Percentiles rank a stretch among this genome's conserved stretches.
Conservation (phyloP, 2,888 invertebrate species). For the Sarcophaga caerulescens region DNA sequence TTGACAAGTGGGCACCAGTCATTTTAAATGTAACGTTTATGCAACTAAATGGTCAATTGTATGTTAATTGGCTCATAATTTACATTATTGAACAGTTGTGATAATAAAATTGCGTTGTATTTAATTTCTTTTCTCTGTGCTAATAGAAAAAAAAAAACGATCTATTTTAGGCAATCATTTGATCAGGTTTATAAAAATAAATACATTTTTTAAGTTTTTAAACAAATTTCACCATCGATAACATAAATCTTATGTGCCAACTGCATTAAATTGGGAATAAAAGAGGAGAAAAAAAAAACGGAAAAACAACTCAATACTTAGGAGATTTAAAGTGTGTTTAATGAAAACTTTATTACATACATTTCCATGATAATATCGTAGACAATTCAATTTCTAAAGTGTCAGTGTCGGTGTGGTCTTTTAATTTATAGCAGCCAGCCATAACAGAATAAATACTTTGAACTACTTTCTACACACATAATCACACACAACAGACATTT, state of each 20-base stretch:
- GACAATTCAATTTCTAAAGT: conserved; percentile 7
- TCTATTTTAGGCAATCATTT: conserved; percentile 6
- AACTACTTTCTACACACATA: neutral
- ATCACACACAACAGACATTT: neutral
- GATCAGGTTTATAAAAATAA: neutral
- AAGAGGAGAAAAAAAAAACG: neutral
- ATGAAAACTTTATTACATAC: conserved; percentile 13
- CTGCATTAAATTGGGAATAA: conserved; percentile 13
- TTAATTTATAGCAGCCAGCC: conserved; percentile 23
- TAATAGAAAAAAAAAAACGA: no score
- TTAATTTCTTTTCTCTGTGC: no score
- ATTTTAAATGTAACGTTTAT: no score
- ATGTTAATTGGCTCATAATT: no score
- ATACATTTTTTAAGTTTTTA: no score
- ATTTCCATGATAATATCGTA: conserved; percentile 14
- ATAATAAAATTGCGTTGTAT: no score
- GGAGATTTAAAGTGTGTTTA: conserved; percentile 2
- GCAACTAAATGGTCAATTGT: no score
- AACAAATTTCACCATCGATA: conserved; percentile 8
- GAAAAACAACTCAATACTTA: neutral
- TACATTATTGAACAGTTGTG: no score
- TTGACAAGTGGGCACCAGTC: no score
- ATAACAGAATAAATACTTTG: conserved; percentile 21
- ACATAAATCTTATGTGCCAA: conserved; percentile 30
- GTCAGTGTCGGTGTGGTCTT: conserved; percentile 25